A percentile compares a stretch with the other conserved stretches of the same genome.
These are phyloP conservation scores for Brachionus plicatilis DNA, from an alignment of 1,140 invertebrate genomes.

Conservation along the genomic window DNA sequence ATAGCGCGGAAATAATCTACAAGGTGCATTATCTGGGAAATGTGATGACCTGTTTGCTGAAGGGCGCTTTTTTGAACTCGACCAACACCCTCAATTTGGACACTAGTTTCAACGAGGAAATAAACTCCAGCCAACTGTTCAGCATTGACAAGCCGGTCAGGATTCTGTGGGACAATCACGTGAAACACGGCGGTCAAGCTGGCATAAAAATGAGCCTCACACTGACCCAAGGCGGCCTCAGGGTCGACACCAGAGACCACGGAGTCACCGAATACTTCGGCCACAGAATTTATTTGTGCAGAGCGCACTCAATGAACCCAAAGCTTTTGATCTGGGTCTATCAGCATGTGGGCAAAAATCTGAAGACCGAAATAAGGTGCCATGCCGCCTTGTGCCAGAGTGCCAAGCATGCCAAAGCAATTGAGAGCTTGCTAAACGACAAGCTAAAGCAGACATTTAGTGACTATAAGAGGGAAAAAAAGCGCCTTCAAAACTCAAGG, in stretches of 20 bases:
- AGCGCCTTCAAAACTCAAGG: conserved; percentile 14
- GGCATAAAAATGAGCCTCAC: conserved; percentile 27
- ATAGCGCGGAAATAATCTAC: conserved; percentile 5
- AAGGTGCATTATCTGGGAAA: conserved; percentile 36
- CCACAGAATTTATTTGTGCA: conserved; percentile 18
- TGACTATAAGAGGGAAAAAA: conserved; percentile 29
- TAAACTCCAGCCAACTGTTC: background rate
- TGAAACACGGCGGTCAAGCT: conserved; percentile 20
- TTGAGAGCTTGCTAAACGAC: background rate
- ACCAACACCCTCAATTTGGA: background rate
- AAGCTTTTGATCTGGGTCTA: conserved; percentile 36
- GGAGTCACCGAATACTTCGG: conserved; percentile 35
- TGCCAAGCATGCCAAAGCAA: background rate
- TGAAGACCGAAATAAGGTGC: conserved; percentile 27
- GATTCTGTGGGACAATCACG: conserved; percentile 33
- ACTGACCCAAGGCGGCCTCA: conserved; percentile 18
- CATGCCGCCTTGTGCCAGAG: conserved; percentile 33
- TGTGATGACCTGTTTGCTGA: conserved; percentile 30
- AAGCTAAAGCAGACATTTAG: conserved; percentile 26
- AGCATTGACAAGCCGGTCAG: conserved; percentile 36
- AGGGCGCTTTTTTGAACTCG: background rate
- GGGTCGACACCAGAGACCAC: conserved; percentile 27
- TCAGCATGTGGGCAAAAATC: conserved; percentile 38
- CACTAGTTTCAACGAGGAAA: background rate
- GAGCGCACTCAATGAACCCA: background rate